phyloP scores from a whole-genome alignment of 2,888 invertebrate species.

The Perdita meconis region DNA sequence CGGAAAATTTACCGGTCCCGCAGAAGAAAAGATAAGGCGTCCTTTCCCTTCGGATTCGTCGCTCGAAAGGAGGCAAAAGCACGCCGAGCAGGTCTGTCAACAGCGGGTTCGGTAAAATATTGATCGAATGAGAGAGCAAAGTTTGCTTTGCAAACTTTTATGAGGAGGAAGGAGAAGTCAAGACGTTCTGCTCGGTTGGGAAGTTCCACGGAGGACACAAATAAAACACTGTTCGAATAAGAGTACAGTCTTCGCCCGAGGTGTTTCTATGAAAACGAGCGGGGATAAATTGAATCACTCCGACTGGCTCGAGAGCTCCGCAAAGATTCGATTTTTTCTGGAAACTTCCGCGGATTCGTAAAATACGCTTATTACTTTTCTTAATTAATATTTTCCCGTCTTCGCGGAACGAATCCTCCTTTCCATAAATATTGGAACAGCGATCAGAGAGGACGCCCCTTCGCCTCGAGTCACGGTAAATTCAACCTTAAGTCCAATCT shows the following conservation, averaged over 20 bases:
- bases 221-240: conserved; percentile 5
- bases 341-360: neutral
- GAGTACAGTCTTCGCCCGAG: neutral
- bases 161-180: conserved; percentile 17
- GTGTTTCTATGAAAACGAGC: neutral
- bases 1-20: neutral
- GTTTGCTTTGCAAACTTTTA: conserved; percentile 30
- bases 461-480: neutral
- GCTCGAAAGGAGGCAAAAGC: neutral
- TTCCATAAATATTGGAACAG: neutral
- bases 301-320: neutral
- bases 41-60: neutral
- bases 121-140: conserved; percentile 26
- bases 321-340: neutral
- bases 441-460: neutral
- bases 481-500: neutral
- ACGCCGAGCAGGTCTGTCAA: conserved; percentile 20
- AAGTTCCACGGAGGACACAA: neutral
- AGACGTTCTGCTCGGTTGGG: conserved; percentile 15
- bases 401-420: neutral
- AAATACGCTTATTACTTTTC: neutral
- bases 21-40: neutral
- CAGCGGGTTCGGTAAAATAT: conserved; percentile 27
- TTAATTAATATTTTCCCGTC: neutral
- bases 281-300: neutral